A percentile compares a stretch with the other conserved stretches of the same genome.
These are phyloP conservation scores for Cyprinella venusta DNA, from an alignment of 2,797 vertebrate genomes.

Conservation along the genomic window DNA sequence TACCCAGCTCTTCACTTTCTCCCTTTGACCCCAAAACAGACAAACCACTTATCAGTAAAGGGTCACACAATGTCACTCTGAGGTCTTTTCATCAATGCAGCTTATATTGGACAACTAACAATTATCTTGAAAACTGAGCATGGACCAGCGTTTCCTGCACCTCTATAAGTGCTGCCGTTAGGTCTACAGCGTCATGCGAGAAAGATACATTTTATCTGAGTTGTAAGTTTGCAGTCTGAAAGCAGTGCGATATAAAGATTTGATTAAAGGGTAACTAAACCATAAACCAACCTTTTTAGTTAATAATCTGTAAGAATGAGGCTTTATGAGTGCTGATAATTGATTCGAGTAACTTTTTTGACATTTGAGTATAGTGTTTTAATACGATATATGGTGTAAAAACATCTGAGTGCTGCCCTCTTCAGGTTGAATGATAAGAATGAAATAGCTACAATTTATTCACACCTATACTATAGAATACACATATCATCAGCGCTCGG, in stretches of 20 bases:
- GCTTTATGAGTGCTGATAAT: too few species aligned
- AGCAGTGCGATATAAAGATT: neutral
- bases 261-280: neutral
- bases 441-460: too few species aligned
- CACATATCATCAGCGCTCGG: too few species aligned
- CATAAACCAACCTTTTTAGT: too few species aligned
- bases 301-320: too few species aligned
- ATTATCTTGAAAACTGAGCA: neutral
- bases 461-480: too few species aligned
- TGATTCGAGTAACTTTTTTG: too few species aligned
- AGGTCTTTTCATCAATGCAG: neutral
- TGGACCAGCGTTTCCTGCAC: neutral
- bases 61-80: neutral
- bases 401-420: too few species aligned
- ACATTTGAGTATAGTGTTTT: too few species aligned
- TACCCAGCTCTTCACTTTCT: slow-evolving; percentile 7
- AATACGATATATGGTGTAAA: too few species aligned
- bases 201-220: neutral
- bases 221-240: neutral
- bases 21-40: neutral
- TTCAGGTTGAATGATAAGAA: too few species aligned
- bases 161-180: neutral
- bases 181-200: neutral
- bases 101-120: neutral
- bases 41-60: neutral